Evolutionary conservation across 2,888 invertebrate genomes (phyloP).

Genomic region (Amiota communis): DNA sequence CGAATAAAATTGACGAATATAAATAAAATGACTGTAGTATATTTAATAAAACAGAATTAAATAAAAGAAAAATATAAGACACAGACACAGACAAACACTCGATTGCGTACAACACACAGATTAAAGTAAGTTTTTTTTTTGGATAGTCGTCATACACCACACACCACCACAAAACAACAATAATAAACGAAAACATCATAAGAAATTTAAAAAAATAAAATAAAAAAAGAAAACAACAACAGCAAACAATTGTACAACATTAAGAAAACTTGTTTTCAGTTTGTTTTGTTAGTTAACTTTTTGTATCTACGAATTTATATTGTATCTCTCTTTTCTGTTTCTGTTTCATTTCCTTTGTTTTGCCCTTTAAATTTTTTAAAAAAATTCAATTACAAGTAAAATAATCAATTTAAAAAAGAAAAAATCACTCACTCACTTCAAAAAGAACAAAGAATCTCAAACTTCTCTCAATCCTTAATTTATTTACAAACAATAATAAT

Average conservation of each 20-base stretch:
- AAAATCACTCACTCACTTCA: too few relatives aligned
- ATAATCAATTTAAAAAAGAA: too few relatives aligned
- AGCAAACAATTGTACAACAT: conserved; percentile 16
- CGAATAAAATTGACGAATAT: conserved; percentile 5
- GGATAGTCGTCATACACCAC: not conserved
- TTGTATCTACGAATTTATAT: not conserved
- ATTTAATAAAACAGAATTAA: not conserved
- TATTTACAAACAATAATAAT: too few relatives aligned
- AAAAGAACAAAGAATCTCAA: not conserved
- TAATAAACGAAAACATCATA: conserved; percentile 3
- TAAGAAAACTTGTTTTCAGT: conserved; percentile 20
- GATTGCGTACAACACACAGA: too few relatives aligned
- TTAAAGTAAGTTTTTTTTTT: too few relatives aligned
- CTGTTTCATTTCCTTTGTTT: not conserved
- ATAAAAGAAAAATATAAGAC: too few relatives aligned
- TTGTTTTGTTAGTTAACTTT: not conserved
- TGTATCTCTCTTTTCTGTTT: not conserved
- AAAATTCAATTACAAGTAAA: not conserved
- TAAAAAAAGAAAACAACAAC: conserved; percentile 1
- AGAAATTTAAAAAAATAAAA: conserved; percentile 6
- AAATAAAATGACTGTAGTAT: conserved; percentile 24
- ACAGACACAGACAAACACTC: too few relatives aligned
- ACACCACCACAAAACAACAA: not conserved
- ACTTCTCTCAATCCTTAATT: not conserved
- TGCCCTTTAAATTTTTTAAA: not conserved